These are phyloP conservation scores for Drosophila imparisetae DNA, from an alignment of 2,888 invertebrate species.

Conservation along the genomic window DNA sequence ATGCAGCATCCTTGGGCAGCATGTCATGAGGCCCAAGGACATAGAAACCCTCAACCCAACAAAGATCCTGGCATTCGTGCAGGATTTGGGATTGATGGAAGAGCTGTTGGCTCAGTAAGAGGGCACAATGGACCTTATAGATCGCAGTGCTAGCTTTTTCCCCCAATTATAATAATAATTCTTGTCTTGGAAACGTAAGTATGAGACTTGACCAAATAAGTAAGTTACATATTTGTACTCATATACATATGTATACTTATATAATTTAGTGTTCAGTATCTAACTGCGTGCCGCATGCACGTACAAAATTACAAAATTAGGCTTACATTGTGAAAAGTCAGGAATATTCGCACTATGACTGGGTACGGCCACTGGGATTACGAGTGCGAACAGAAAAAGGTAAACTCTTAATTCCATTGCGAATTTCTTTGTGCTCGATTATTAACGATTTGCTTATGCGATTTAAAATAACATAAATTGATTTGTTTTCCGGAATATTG, in stretches of 20 bases:
- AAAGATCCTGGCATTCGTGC: no score
- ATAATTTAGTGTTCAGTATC: no score
- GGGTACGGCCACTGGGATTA: constrained; percentile 27
- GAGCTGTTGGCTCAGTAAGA: no score
- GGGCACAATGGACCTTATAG: no score
- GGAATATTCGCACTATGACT: constrained; percentile 20
- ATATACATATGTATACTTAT: neutral
- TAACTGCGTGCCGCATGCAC: neutral
- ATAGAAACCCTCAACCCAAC: no score
- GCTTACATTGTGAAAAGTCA: constrained; percentile 57
- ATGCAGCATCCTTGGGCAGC: no score
- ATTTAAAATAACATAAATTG: constrained; percentile 29
- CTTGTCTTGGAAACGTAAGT: neutral
- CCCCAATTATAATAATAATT: no score
- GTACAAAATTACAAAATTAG: neutral
- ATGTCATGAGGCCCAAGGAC: no score
- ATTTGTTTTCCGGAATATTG: constrained; percentile 44
- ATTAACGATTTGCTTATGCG: constrained; percentile 19
- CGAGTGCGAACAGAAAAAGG: constrained; percentile 34
- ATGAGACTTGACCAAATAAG: neutral
- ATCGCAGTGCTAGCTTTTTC: no score
- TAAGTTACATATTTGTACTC: neutral
- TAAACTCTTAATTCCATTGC: constrained; percentile 45
- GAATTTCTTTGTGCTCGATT: constrained; percentile 33
- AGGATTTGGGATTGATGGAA: no score